phyloP scores from a whole-genome alignment of 2,113 vertebrate species.

The Plecotus auritus region DNA sequence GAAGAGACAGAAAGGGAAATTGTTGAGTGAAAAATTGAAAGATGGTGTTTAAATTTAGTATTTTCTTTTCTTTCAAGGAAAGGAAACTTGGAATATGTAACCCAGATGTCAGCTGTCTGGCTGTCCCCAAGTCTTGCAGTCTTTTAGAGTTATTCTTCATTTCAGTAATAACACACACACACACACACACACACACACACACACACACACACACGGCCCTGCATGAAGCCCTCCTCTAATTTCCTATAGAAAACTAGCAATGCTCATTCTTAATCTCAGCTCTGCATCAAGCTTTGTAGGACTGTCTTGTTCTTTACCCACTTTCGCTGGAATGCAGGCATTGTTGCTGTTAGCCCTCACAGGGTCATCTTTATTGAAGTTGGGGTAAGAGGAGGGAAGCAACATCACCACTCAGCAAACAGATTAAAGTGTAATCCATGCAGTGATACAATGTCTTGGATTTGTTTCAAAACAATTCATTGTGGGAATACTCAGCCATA shows the following conservation, averaged over 20 bases:
- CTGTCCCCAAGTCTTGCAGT: background rate
- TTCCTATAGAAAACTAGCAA: background rate
- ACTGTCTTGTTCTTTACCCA: background rate
- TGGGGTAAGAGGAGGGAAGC: background rate
- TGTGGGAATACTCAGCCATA: background rate
- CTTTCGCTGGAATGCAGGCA: background rate
- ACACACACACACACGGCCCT: background rate
- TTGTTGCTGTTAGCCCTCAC: background rate
- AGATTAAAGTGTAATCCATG: background rate
- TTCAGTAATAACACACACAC: background rate
- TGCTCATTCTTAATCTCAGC: background rate
- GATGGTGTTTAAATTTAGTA: constrained; percentile 51
- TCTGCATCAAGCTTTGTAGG: background rate
- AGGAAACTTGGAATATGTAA: constrained; percentile 57
- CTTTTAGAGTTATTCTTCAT: constrained; percentile 13
- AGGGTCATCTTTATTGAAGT: background rate
- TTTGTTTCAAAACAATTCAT: background rate
- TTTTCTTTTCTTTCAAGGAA: constrained; percentile 59
- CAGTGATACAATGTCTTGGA: background rate
- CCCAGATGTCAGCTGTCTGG: constrained; percentile 52
- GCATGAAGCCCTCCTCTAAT: background rate
- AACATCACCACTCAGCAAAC: background rate
- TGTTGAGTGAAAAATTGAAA: constrained; percentile 39
- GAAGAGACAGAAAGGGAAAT: constrained; percentile 45
- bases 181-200: background rate